These are phyloP conservation scores for Todiramphus chloris DNA, from an alignment of 2,113 vertebrate species.

Conservation along the genomic window DNA sequence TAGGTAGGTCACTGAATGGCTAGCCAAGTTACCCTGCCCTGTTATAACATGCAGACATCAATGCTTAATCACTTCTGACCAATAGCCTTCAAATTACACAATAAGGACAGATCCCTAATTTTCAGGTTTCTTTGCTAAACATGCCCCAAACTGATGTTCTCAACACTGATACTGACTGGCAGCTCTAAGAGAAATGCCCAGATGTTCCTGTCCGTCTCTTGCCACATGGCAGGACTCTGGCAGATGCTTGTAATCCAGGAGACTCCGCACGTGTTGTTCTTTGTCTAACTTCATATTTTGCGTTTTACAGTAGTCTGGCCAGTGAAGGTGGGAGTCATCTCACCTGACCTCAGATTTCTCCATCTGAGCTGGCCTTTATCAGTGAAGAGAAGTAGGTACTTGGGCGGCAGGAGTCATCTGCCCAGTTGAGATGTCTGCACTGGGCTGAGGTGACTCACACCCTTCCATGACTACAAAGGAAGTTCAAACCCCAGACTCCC, in stretches of 20 bases:
- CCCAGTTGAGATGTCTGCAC: neutral
- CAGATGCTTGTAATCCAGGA: neutral
- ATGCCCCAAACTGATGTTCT: neutral
- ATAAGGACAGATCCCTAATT: neutral
- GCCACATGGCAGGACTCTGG: neutral
- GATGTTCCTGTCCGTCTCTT: neutral
- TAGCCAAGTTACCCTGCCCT: fast-evolving
- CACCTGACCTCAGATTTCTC: neutral
- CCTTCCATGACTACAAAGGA: neutral
- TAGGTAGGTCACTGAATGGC: neutral
- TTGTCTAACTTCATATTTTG: neutral
- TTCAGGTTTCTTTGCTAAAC: neutral
- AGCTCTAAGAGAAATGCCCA: neutral
- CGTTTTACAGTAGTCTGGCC: neutral
- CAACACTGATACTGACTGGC: neutral
- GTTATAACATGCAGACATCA: neutral
- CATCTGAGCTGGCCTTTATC: neutral
- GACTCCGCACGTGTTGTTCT: too few relatives aligned
- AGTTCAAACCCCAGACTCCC: neutral
- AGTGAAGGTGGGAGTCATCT: neutral
- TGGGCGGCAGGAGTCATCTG: neutral
- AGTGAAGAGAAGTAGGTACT: neutral
- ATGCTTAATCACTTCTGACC: neutral
- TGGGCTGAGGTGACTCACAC: neutral
- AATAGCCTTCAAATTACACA: neutral